A percentile compares a stretch with the other conserved stretches of the same genome.
phyloP scores from a whole-genome alignment of 2,113 vertebrate species.

The Casuarius casuarius region DNA sequence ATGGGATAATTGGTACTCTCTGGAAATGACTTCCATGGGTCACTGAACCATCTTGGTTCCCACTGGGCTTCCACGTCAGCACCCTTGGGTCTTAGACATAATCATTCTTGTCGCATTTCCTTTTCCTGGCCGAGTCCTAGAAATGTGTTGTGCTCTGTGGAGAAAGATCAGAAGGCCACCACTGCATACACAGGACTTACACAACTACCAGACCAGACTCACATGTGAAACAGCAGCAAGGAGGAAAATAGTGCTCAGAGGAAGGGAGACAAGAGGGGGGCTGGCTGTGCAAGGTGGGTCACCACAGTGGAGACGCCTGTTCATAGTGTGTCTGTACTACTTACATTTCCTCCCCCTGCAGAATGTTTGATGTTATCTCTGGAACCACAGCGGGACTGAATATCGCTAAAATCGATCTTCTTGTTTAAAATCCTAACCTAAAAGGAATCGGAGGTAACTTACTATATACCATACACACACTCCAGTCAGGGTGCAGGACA shows the following conservation, averaged over 20 bases:
- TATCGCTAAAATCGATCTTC: constrained; percentile 92
- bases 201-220: background rate
- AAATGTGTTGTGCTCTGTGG: background rate
- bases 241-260: constrained; percentile 14
- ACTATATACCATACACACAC: constrained; percentile 43
- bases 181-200: constrained; percentile 24
- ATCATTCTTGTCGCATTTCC: background rate
- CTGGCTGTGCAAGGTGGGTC: constrained; percentile 31
- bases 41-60: background rate
- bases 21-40: background rate
- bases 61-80: background rate
- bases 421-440: constrained; percentile 96
- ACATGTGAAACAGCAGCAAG: background rate
- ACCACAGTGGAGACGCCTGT: constrained; percentile 45
- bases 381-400: constrained; percentile 90
- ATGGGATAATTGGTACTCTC: background rate
- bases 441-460: constrained; percentile 83
- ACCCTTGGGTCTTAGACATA: background rate
- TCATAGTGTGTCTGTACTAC: constrained; percentile 72
- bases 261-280: constrained; percentile 17
- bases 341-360: constrained; percentile 89
- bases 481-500: background rate
- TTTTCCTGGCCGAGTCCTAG: background rate
- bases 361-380: constrained; percentile 94
- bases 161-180: constrained; percentile 38